Conservation (phyloP, 2,797 vertebrate genomes). For the Coregonus ussuriensis region DNA sequence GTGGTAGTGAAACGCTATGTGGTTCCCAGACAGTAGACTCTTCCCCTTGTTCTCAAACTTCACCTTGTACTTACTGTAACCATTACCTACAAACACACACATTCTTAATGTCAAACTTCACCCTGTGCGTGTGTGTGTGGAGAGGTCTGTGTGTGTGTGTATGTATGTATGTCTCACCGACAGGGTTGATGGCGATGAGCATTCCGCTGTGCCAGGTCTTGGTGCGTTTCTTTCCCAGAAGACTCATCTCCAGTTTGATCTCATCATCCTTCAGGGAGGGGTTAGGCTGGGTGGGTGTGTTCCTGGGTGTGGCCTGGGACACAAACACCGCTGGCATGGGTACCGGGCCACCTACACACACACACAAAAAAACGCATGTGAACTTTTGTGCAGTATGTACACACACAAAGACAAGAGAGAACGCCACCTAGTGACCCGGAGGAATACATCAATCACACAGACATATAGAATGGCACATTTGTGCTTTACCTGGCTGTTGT, state of each 20-base stretch:
- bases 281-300: constrained; percentile 68
- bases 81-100: constrained; percentile 73
- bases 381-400: not conserved
- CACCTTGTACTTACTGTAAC: constrained; percentile 90
- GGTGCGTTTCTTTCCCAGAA: constrained; percentile 95
- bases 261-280: constrained; percentile 85
- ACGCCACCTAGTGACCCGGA: too few relatives aligned
- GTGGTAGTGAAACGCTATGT: constrained; percentile 94
- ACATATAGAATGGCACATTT: too few relatives aligned
- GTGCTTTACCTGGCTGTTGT: constrained; percentile 52
- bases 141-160: not conserved
- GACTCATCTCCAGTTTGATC: constrained; percentile 86
- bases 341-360: constrained; percentile 42
- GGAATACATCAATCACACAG: too few relatives aligned
- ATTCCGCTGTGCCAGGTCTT: constrained; percentile 96
- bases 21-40: constrained; percentile 96
- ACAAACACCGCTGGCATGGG: constrained; percentile 71
- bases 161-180: constrained; percentile 66
- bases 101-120: constrained; percentile 17
- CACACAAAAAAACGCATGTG: not conserved
- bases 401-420: not conserved
- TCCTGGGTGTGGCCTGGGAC: constrained; percentile 64
- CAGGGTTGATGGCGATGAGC: constrained; percentile 87
- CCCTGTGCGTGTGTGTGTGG: not conserved
- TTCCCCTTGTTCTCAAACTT: constrained; percentile 98